Evolutionary conservation across 1,140 invertebrate species (phyloP).

Genomic region (Holcopasites calliopsidis): DNA sequence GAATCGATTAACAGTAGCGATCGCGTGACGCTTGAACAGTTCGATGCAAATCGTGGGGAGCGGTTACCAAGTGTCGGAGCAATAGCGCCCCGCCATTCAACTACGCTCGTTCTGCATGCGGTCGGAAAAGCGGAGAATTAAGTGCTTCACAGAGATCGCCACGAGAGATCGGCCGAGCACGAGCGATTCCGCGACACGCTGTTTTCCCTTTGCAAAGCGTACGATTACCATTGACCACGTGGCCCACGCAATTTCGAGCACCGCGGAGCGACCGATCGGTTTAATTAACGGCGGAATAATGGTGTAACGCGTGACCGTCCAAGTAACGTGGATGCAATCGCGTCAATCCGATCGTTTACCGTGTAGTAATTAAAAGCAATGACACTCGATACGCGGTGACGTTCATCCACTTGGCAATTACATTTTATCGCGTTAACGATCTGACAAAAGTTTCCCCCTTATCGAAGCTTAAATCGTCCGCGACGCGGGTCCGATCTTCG

Average conservation of each 20-base stretch:
- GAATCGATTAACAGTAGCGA: conserved; percentile 45
- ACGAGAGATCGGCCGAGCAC: conserved; percentile 8
- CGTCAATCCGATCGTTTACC: conserved; percentile 21
- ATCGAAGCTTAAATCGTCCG: neutral
- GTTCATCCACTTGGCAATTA: neutral
- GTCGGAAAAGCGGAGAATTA: conserved; percentile 35
- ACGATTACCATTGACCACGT: neutral
- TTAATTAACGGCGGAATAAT: conserved; percentile 57
- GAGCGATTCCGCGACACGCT: neutral
- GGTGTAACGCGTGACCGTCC: conserved; percentile 1
- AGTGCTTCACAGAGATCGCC: conserved; percentile 49
- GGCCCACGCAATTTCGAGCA: neutral
- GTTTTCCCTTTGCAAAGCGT: conserved; percentile 25
- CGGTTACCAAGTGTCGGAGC: conserved; percentile 22
- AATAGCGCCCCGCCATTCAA: neutral
- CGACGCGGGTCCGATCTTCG: neutral
- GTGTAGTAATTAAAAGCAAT: conserved; percentile 36
- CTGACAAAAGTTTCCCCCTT: neutral
- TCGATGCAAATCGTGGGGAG: conserved; percentile 22
- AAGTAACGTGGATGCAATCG: conserved; percentile 8
- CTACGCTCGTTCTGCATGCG: conserved; percentile 22
- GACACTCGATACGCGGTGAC: neutral
- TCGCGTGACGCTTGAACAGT: conserved; percentile 14
- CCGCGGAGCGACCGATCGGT: conserved; percentile 43
- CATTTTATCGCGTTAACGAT: too few species aligned